Evolutionary conservation across 2,113 vertebrate genomes (phyloP).

Genomic region (Pyrgilauda ruficollis): DNA sequence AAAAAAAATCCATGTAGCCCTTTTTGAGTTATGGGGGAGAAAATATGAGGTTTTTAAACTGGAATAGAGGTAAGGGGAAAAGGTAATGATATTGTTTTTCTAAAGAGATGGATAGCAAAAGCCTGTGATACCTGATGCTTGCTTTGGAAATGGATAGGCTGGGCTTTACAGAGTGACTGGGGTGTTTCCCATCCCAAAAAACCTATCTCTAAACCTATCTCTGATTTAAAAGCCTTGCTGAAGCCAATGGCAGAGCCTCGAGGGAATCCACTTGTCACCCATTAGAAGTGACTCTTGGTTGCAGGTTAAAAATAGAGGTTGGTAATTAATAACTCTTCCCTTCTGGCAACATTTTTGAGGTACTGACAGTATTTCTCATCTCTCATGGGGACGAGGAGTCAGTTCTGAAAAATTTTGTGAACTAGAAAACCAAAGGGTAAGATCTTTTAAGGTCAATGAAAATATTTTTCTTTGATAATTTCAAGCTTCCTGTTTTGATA

Average conservation of each 20-base stretch:
- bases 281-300: background rate
- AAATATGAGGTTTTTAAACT: background rate
- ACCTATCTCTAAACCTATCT: background rate
- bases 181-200: background rate
- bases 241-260: background rate
- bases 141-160: background rate
- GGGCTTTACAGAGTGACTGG: background rate
- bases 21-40: background rate
- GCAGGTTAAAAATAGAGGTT: conserved; percentile 24
- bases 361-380: conserved; percentile 25
- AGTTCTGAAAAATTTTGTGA: conserved; percentile 25
- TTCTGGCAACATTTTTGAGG: conserved; percentile 24
- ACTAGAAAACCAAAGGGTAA: conserved; percentile 12
- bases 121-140: background rate
- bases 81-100: background rate
- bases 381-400: conserved; percentile 5
- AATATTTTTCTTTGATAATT: conserved; percentile 64
- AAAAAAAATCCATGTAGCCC: background rate
- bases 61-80: background rate
- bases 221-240: background rate
- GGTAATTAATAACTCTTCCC: background rate
- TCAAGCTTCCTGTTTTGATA: conserved; percentile 55
- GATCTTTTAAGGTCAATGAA: conserved; percentile 49
- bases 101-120: background rate
- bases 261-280: background rate